phyloP scores from a whole-genome alignment of 2,113 vertebrate genomes.

The Tilapia sparmanii region DNA sequence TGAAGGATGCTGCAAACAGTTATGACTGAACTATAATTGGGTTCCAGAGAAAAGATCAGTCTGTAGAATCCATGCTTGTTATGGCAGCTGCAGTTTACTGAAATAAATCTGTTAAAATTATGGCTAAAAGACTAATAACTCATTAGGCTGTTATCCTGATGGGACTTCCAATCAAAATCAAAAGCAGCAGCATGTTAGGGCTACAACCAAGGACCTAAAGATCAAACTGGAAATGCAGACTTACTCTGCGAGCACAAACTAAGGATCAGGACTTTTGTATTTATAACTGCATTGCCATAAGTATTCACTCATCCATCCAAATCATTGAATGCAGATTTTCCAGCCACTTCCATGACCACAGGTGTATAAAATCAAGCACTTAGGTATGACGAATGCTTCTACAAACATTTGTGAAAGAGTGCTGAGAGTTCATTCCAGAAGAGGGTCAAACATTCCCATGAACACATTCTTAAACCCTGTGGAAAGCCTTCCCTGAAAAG shows the following conservation, averaged over 20 bases:
- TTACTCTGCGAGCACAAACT: not conserved
- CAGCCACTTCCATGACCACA: not conserved
- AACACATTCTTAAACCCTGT: not conserved
- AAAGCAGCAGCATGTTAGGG: not conserved
- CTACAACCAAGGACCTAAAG: not conserved
- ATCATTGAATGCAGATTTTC: not conserved
- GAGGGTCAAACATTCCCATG: not conserved
- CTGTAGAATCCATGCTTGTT: not conserved
- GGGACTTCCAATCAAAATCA: not conserved
- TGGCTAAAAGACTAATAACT: not conserved
- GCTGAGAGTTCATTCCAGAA: not conserved
- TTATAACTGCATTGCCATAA: not conserved
- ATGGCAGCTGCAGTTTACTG: not conserved
- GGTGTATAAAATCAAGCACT: not conserved
- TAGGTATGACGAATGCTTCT: accelerated
- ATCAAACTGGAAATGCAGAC: not conserved
- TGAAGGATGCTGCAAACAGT: not conserved
- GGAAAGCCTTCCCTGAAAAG: not conserved
- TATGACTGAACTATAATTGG: not conserved
- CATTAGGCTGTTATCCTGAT: not conserved
- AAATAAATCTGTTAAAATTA: not conserved
- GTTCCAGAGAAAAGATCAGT: not conserved
- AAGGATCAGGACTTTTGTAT: not conserved
- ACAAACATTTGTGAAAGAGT: not conserved
- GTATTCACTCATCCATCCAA: not conserved